Conservation (phyloP, 2,888 invertebrate species). For the Agelastica alni region DNA sequence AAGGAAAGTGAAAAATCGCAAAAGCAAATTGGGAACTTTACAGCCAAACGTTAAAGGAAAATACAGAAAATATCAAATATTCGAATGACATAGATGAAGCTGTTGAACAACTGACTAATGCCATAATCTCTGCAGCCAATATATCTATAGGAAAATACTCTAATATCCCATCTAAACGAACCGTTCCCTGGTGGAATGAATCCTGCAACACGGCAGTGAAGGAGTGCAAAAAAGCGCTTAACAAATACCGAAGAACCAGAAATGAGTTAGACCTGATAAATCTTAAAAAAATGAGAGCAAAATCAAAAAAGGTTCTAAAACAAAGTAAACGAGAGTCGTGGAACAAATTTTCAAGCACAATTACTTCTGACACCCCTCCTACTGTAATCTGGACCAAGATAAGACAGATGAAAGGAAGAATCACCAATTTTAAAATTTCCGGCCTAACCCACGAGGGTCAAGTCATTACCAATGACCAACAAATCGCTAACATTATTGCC, state of each 20-base stretch:
- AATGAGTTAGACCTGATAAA: neutral
- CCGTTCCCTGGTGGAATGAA: conserved; percentile 4
- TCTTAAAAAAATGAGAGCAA: neutral
- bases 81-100: neutral
- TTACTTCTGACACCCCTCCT: neutral
- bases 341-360: neutral
- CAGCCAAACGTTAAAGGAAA: neutral
- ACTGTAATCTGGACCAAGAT: neutral
- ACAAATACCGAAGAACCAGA: neutral
- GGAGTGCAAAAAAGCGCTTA: conserved; percentile 2
- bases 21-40: neutral
- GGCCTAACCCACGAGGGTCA: neutral
- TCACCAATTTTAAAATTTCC: neutral
- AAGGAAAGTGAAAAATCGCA: conserved; percentile 8
- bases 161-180: neutral
- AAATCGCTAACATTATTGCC: neutral
- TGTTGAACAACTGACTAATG: too few relatives aligned
- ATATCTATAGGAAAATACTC: neutral
- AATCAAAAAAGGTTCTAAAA: neutral
- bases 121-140: neutral
- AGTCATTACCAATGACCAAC: neutral
- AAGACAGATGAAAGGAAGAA: neutral
- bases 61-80: neutral
- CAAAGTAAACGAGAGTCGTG: neutral
- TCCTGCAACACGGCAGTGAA: neutral